Percentiles rank a stretch among this genome's conserved stretches.
Conservation (phyloP, 2,113 vertebrate species). For the Raja brachyura region DNA sequence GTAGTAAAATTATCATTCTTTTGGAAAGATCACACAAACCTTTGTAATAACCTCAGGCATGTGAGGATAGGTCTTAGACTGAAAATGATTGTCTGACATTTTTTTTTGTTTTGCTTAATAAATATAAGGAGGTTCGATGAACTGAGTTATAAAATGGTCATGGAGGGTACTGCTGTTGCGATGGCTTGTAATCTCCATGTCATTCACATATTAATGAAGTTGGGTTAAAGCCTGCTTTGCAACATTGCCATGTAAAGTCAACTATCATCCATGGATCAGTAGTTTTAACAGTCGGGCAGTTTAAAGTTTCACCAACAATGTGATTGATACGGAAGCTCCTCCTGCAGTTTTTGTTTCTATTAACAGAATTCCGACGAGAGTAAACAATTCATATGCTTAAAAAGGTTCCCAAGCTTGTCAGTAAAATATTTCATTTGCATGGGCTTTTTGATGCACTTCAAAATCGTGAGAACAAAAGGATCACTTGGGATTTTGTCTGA, state of each 20-base stretch:
- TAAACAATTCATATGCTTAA: background rate
- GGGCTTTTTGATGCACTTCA: no score
- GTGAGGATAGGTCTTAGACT: background rate
- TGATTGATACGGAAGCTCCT: conserved; percentile 1
- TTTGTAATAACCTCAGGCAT: background rate
- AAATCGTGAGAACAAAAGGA: no score
- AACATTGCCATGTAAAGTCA: background rate
- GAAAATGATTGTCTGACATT: background rate
- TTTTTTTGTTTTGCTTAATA: background rate
- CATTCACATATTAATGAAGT: conserved; percentile 1
- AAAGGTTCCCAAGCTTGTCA: background rate
- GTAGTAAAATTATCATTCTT: background rate
- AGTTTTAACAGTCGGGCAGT: background rate
- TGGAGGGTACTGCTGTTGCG: background rate
- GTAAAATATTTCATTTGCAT: no score
- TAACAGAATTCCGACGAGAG: background rate
- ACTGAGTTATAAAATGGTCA: background rate
- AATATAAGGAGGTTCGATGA: background rate
- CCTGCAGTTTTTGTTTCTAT: background rate
- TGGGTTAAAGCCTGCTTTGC: background rate
- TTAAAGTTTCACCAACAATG: conserved; percentile 16
- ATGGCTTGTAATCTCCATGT: conserved; percentile 3
- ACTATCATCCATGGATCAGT: background rate
- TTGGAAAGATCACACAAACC: background rate
- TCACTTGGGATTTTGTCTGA: no score